Evolutionary conservation across 2,113 vertebrate genomes (phyloP), one percentile per base, ranked within the genome.

Genomic region (Leuciscus idus): DNA sequence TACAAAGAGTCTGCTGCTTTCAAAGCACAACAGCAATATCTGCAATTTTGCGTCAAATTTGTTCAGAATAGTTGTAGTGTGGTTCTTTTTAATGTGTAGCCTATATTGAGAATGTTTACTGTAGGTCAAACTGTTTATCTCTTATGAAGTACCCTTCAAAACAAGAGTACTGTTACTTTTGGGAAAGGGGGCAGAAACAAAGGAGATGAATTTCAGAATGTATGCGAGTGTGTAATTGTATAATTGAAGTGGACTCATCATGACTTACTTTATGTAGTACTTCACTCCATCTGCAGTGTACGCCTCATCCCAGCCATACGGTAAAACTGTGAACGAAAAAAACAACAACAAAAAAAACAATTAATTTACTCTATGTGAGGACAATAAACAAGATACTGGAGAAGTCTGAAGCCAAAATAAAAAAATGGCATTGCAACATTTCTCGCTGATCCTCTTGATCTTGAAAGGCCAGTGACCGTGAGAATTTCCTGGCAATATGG

Each of bases 191-290:
- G 2, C 73, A 28, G 43, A 75, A 75, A 76, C 50, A 57, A 77
- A 57, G 8, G n/a, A 50, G 28, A n/a, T 48, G 4, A 9, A 8
- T 26, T 36, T 80, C 6, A 8, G 50, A 26, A 80, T 80, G 28
- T 55, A n/a, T 62, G 55, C 19, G 23, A 57, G 19, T 57, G 55
- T 57, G 19, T 1, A 17, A 17, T 52, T 52, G 50, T 17, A 55
- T 57, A 23, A 57, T 4, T 80, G 55, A 62, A 39, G 4, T 36
- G 55, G 30, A 61, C 13, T 28, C n/a, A 89, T 30, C n/a, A 89
- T 30, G 59, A 96, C 97, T 96, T 94, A 98, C 97, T 98, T 97
- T 95, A 98, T 97, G 90, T 96, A 99, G 91, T 98, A 98, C 87
- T 96, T 97, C 90, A 95, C 95, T 88, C 97, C 97, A 72, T 97